Base-by-base conservation (phyloP, 2,113 vertebrate species). In the Macquaria ambigua region DNA sequence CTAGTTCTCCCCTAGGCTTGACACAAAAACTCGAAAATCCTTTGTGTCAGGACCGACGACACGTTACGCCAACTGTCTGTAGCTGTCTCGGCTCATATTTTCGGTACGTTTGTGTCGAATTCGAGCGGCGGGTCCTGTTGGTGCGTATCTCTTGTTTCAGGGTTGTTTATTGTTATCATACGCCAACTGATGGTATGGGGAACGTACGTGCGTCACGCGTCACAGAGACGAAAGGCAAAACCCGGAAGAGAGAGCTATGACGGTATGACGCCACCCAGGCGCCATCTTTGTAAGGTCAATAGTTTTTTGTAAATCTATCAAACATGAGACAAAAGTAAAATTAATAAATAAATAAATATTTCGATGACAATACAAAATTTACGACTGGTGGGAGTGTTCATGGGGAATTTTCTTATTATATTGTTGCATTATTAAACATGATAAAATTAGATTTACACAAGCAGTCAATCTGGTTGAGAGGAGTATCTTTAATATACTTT, bases 111-210 rank as follows among this genome's bases (percentile, higher is more conserved):
- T 87, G 43, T 75, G 69, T 92, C 74, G 86, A 86, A 82, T 80
- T 66, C 56, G n/a, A 81, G 91, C 93, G 89, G 89, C 85, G 87
- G 72, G 74, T 94, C 87, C 77, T 58, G 83, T 11, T 23, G 25
- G 69, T 74, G 55, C 84, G 70, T 90, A 80, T 85, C 92, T 90
- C 93, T 91, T 85, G 83, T 91, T 90, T 88, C 76, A 50, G 86
- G 93, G 92, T 95, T 96, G 96, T 96, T 96, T 96, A 95, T 96
- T 96, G 95, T 96, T 96, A 95, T 96, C 95, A 93, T 93, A 89
- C 92, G 92, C 89, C 70, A 89, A 90, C 85, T 92, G 87, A 88
- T 75, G 90, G 91, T 90, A 87, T 85, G 90, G 80, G 50, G 52
- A 43, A 72, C 76, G 88, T 76, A 46, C 66, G 61, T 90, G 63